Evolutionary conservation across 2,888 invertebrate species (phyloP).

Genomic region (Caenorhabditis angaria): DNA sequence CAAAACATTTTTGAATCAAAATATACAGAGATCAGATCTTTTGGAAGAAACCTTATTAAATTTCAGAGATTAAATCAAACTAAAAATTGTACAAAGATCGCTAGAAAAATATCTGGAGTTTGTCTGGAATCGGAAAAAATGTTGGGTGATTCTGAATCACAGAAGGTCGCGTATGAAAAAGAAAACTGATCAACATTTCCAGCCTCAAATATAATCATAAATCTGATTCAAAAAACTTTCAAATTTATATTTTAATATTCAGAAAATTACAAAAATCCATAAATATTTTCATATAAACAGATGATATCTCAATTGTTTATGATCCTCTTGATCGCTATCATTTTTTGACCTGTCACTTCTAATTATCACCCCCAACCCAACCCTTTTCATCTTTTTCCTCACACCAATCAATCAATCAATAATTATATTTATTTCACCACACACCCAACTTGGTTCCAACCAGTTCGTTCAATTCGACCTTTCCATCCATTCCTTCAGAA

Average conservation of each 20-base stretch:
- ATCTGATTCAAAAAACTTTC: not conserved
- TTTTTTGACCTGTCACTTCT: not conserved
- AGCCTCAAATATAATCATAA: too few species aligned
- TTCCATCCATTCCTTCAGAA: not conserved
- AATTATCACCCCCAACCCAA: slow-evolving; percentile 4
- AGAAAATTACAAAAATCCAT: not conserved
- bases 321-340: not conserved
- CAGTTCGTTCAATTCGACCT: slow-evolving; percentile 4
- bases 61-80: not conserved
- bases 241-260: not conserved
- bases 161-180: too few species aligned
- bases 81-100: not conserved
- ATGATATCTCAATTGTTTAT: not conserved
- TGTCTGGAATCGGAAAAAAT: too few species aligned
- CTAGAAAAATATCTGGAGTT: too few species aligned
- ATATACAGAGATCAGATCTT: not conserved
- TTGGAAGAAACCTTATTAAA: not conserved
- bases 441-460: too few species aligned
- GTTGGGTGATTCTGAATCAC: too few species aligned
- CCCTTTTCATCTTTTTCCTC: not conserved
- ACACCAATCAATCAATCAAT: not conserved
- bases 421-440: not conserved
- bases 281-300: not conserved
- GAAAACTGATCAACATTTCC: too few species aligned
- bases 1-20: not conserved